These are phyloP conservation scores for Chrysocyon brachyurus DNA, from an alignment of 2,797 vertebrate species.

Conservation along the genomic window DNA sequence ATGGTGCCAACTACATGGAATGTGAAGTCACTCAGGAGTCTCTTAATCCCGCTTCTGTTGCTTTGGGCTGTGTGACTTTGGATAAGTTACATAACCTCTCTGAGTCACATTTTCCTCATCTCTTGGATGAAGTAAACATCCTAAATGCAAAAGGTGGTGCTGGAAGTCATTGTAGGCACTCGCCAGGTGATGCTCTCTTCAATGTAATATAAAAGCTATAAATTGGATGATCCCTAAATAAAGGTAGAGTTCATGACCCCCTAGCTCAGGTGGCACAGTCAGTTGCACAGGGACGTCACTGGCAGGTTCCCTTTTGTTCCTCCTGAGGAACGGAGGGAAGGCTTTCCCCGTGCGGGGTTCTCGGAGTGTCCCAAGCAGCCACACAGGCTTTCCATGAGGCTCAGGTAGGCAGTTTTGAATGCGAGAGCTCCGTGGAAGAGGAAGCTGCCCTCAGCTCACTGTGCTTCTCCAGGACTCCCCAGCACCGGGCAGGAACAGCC, in stretches of 20 bases:
- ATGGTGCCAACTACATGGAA: too few species aligned
- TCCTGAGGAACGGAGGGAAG: not conserved
- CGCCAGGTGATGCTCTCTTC: not conserved
- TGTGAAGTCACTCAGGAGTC: not conserved
- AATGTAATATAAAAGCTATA: not conserved
- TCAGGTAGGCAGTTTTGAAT: too few species aligned
- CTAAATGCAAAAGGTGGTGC: not conserved
- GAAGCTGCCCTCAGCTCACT: not conserved
- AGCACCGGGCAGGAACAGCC: not conserved
- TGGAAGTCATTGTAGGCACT: not conserved
- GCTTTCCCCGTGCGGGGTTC: not conserved
- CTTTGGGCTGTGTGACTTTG: not conserved
- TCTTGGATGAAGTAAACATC: not conserved
- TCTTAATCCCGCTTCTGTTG: not conserved
- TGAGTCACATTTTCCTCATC: not conserved
- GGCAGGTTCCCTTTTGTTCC: not conserved
- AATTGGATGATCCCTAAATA: not conserved
- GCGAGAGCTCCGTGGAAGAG: not conserved
- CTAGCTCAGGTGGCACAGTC: too few species aligned
- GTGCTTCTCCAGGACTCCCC: fast-evolving
- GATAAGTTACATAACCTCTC: slow-evolving; percentile 13
- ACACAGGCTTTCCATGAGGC: not conserved
- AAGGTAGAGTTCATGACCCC: not conserved
- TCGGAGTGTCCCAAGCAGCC: not conserved
- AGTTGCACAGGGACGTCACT: not conserved